phyloP scores from a whole-genome alignment of 2,113 vertebrate genomes.

The Burhinus bistriatus region DNA sequence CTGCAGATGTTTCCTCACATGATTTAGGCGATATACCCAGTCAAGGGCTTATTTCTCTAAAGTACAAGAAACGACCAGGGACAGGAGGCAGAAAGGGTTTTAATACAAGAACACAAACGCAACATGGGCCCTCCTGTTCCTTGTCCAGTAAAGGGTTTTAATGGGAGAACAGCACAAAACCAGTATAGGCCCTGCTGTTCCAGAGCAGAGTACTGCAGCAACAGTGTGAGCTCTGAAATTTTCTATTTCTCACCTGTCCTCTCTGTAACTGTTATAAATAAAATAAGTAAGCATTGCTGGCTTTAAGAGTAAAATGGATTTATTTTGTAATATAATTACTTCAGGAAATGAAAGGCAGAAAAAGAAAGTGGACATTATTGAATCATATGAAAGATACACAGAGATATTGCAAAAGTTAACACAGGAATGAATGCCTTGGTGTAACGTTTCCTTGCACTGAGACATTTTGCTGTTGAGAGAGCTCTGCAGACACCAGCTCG shows the following conservation, averaged over 20 bases:
- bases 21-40: neutral
- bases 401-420: neutral
- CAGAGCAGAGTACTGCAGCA: neutral
- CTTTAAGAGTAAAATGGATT: neutral
- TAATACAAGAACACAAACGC: neutral
- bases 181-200: neutral
- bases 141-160: neutral
- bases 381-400: neutral
- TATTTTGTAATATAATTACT: neutral
- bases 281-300: neutral
- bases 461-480: neutral
- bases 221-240: neutral
- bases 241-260: neutral
- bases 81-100: neutral
- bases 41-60: neutral
- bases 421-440: neutral
- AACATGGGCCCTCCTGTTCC: neutral
- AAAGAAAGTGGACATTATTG: slow-evolving; percentile 1
- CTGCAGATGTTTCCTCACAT: neutral
- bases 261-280: neutral
- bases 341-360: slow-evolving; percentile 24
- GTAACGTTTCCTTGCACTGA: neutral
- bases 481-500: neutral
- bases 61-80: neutral
- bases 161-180: neutral